These are phyloP conservation scores for Scylla paramamosain DNA, from an alignment of 1,140 invertebrate species.

Conservation along the genomic window DNA sequence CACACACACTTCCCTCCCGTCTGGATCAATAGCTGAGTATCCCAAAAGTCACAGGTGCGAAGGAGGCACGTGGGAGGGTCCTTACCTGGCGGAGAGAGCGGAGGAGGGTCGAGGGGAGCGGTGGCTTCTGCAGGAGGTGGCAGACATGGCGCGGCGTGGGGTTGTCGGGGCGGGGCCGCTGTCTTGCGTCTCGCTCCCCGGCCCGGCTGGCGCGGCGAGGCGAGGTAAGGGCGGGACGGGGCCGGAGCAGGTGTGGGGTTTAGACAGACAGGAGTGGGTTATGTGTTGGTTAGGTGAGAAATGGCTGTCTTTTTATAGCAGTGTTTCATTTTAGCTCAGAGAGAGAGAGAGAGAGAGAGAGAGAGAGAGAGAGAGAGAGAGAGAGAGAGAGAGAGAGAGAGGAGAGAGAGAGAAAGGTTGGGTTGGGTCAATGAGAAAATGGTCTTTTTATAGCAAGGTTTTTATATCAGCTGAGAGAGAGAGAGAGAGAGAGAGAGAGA, in stretches of 20 bases:
- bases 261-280: no score
- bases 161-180: neutral
- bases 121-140: neutral
- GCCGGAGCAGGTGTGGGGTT: no score
- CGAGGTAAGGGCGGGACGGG: neutral
- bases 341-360: neutral
- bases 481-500: neutral
- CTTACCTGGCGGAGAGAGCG: neutral
- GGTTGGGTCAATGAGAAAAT: no score
- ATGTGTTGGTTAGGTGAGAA: no score
- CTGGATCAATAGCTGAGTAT: neutral
- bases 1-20: conserved; percentile 31
- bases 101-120: neutral
- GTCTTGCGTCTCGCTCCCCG: neutral
- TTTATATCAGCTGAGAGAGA: neutral
- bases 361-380: neutral
- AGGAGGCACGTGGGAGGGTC: neutral
- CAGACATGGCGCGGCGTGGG: neutral
- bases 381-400: neutral
- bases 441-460: no score
- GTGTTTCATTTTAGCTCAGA: neutral
- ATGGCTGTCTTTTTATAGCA: no score
- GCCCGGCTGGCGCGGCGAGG: neutral
- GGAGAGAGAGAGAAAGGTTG: neutral
- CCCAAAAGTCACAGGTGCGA: neutral